phyloP scores from a whole-genome alignment of 2,888 invertebrate genomes.

The Tachina grossa region DNA sequence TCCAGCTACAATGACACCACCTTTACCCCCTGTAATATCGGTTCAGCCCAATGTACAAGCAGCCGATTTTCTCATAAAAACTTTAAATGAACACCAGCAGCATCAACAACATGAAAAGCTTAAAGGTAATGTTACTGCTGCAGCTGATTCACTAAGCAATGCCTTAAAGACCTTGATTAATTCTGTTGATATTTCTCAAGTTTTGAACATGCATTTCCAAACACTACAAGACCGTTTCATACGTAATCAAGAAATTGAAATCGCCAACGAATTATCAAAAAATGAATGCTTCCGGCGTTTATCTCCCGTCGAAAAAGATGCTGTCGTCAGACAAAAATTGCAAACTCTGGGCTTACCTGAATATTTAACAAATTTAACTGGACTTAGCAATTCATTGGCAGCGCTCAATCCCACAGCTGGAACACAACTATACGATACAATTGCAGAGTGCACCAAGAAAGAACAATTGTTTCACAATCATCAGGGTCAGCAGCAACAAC shows the following conservation, averaged over 20 bases:
- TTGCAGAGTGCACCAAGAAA: slow-evolving; percentile 77
- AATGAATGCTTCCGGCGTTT: slow-evolving; percentile 79
- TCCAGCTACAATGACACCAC: slow-evolving; percentile 59
- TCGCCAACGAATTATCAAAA: slow-evolving; percentile 77
- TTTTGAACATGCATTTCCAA: slow-evolving; percentile 79
- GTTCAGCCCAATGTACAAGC: slow-evolving; percentile 35
- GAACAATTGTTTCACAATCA: slow-evolving; percentile 73
- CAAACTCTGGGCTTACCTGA: slow-evolving; percentile 79
- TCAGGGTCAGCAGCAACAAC: slow-evolving; percentile 27
- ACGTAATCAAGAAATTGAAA: slow-evolving; percentile 79
- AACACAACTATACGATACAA: slow-evolving; percentile 77
- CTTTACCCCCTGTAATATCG: slow-evolving; percentile 31
- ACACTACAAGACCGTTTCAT: slow-evolving; percentile 80
- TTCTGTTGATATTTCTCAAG: slow-evolving; percentile 77
- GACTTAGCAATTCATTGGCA: slow-evolving; percentile 78
- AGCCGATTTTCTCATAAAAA: slow-evolving; percentile 52
- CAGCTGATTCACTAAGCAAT: slow-evolving; percentile 77
- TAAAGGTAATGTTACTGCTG: slow-evolving; percentile 78
- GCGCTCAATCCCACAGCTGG: slow-evolving; percentile 78
- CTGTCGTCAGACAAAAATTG: slow-evolving; percentile 79
- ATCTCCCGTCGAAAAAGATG: slow-evolving; percentile 77
- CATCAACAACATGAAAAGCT: slow-evolving; percentile 75
- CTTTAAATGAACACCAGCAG: slow-evolving; percentile 66
- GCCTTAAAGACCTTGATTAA: slow-evolving; percentile 77
- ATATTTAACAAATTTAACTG: slow-evolving; percentile 79